A percentile compares a stretch with the other conserved stretches of the same genome.
Conservation (phyloP, 2,888 invertebrate genomes). For the Rhingia campestris region DNA sequence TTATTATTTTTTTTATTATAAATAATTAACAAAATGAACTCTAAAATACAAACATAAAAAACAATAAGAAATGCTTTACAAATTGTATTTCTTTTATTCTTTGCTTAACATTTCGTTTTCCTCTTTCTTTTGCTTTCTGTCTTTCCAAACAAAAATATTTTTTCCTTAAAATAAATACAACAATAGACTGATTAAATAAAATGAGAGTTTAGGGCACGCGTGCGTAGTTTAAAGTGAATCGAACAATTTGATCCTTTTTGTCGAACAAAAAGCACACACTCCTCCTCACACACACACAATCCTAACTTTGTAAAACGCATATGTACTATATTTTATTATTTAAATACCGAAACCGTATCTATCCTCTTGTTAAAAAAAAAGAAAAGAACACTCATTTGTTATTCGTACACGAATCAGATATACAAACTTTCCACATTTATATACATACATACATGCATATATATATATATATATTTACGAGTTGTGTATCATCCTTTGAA, state of each 20-base stretch:
- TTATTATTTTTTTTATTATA: constrained; percentile 37
- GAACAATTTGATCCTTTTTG: constrained; percentile 28
- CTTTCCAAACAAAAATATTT: neutral
- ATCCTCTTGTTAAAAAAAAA: constrained; percentile 34
- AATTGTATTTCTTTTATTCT: constrained; percentile 37
- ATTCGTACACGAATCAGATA: constrained; percentile 62
- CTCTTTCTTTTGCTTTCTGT: neutral
- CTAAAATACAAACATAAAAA: constrained; percentile 34
- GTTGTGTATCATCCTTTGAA: constrained; percentile 41
- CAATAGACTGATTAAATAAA: constrained; percentile 66
- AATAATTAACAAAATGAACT: constrained; percentile 26
- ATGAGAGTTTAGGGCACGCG: constrained; percentile 28
- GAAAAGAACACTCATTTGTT: constrained; percentile 61
- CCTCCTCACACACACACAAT: constrained; percentile 27
- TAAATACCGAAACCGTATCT: constrained; percentile 25
- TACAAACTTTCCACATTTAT: constrained; percentile 26
- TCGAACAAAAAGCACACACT: constrained; percentile 37
- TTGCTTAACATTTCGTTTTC: constrained; percentile 18
- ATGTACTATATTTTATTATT: constrained; percentile 69
- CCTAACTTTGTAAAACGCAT: constrained; percentile 38
- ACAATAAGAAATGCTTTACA: constrained; percentile 30
- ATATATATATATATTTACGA: constrained; percentile 45
- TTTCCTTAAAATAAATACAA: constrained; percentile 44
- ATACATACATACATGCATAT: constrained; percentile 26
- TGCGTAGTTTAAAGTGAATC: constrained; percentile 5